A percentile compares a stretch with the other conserved stretches of the same genome.
phyloP scores from a whole-genome alignment of 2,797 vertebrate species.

The Valencia hispanica region DNA sequence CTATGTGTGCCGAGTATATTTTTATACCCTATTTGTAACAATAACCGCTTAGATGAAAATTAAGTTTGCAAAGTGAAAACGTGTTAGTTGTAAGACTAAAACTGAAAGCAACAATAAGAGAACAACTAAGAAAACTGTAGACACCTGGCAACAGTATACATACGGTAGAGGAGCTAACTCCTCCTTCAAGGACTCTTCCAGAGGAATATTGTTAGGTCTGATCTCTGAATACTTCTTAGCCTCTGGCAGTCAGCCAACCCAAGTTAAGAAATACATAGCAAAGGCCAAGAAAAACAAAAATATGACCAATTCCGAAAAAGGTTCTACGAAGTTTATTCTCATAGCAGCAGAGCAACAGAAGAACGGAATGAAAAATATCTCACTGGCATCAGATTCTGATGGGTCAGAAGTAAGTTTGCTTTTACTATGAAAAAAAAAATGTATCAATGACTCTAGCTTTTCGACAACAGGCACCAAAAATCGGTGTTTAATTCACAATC shows the following conservation, averaged over 20 bases:
- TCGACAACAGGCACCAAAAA: conserved; percentile 13
- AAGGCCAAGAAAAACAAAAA: background rate
- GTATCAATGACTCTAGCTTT: conserved; percentile 9
- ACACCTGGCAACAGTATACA: background rate
- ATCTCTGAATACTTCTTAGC: conserved; percentile 16
- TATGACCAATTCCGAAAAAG: conserved; percentile 3
- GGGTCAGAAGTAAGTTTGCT: conserved; percentile 1
- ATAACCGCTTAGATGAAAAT: background rate
- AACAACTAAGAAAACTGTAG: background rate
- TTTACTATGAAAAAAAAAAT: conserved; percentile 13
- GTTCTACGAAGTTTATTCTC: conserved; percentile 8
- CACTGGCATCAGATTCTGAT: conserved; percentile 2
- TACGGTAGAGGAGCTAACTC: background rate
- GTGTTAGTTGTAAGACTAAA: background rate
- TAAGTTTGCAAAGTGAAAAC: background rate
- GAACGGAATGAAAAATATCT: conserved; percentile 18
- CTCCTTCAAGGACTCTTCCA: conserved; percentile 30
- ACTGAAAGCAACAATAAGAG: background rate
- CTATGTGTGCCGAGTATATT: no score
- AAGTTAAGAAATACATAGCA: background rate
- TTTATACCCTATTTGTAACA: background rate
- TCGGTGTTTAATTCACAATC: conserved; percentile 25
- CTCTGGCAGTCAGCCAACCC: conserved; percentile 19
- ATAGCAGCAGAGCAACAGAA: conserved; percentile 4
- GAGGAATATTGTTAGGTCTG: background rate